Base-by-base conservation (phyloP, 2,113 vertebrate genomes). In the Sinocyclocheilus grahami region DNA sequence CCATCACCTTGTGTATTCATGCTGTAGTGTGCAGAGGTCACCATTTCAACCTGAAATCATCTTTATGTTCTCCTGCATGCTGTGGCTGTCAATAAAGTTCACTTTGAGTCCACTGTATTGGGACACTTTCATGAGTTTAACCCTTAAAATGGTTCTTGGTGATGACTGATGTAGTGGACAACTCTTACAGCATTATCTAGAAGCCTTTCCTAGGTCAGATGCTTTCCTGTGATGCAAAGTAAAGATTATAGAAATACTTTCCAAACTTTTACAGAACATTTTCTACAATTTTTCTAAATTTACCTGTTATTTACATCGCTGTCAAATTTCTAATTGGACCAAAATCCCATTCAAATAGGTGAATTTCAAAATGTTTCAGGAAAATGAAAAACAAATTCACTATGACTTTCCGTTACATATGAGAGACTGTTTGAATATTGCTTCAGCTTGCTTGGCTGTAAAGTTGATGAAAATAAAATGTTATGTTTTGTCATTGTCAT, bases 1-100 rank as follows among this genome's bases (percentile, higher is more conserved):
- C 60, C 51, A 51, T 85, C 85, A 71, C 80, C 63, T 67, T 87
- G 72, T 82, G 81, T 88, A 88, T 89, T 89, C 87, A 89, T 76
- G 82, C 78, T 65, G 42, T 62, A 84, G 83, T 90, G 83, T 53
- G n/a, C 79, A 83, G 89, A 90, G 90, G 86, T 90, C 90, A 90
- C 76, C 72, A 69, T 71, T 83, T 69, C 51, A 82, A 84, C 85
- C 72, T 84, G 86, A 84, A 92, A 89, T 90, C 80, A 86, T 86
- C 86, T 92, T 90, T 90, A 92, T 86, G 53, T 82, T 81, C 83
- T 83, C 84, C 82, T 82, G 58, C 81, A 55, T 8, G 20, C 55
- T 39, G 76, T 12, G 71, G 62, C 72, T 86, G 89, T 87, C 83
- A 71, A 81, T 87, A 86, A 42, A 77, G 75, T 87, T 86, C 86